phyloP scores from a whole-genome alignment of 2,888 invertebrate genomes.

The Apamea crenata region DNA sequence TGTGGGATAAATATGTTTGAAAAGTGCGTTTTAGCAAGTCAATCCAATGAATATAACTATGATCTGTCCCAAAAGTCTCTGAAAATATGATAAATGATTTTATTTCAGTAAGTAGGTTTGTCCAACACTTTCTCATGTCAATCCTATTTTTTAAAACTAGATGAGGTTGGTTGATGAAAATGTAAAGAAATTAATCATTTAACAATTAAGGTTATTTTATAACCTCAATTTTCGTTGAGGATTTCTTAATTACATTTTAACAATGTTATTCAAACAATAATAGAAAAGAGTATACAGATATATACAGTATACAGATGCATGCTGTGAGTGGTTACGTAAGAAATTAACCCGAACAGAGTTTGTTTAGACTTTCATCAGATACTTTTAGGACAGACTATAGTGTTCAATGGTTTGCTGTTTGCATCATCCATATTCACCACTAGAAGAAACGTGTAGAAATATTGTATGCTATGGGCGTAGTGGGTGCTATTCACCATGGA shows the following conservation, averaged over 20 bases:
- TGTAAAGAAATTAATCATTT: neutral
- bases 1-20: neutral
- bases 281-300: neutral
- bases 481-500: conserved; percentile 16
- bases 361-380: neutral
- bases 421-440: neutral
- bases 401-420: conserved; percentile 9
- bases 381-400: neutral
- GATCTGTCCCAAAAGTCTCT: neutral
- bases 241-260: neutral
- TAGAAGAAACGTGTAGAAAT: conserved; percentile 6
- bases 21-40: conserved; percentile 3
- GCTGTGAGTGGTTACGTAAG: neutral
- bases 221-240: neutral
- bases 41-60: conserved; percentile 1
- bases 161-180: neutral
- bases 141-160: too few relatives aligned
- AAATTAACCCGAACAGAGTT: neutral
- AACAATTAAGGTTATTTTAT: neutral
- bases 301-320: neutral
- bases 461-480: conserved; percentile 21
- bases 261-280: neutral
- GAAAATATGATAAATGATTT: neutral
- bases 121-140: too few relatives aligned
- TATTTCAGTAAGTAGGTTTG: too few relatives aligned